Evolutionary conservation across 2,888 invertebrate species (phyloP), one percentile per base, ranked within the genome.

Genomic region (Drosophila formosana): DNA sequence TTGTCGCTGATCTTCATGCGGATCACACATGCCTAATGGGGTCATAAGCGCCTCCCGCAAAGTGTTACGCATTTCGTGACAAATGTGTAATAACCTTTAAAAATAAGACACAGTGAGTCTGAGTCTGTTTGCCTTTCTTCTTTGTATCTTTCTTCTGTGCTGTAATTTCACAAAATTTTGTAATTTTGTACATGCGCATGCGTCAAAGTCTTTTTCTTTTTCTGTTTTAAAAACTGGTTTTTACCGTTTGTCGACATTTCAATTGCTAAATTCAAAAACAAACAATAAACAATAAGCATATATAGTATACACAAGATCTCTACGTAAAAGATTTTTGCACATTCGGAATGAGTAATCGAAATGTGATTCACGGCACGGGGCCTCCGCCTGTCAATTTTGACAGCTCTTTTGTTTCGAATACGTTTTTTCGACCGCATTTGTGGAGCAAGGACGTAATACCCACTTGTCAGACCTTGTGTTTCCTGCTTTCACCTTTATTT

Each of bases 81-180:
- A 55, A 52, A 9, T 53, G 37, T 45, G 2, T 18, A 9, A 47
- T 34, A 28, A 45, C 11, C 61, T 25, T 13, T 13, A 18, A 47
- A 47, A 26, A 37, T 34, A 37, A 39, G 11, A 47, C 32, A 37
- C 39, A 18, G 18, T 18, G 2, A 18, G 51, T 49, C 11, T 37
- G 39, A 41, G 11, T n/a, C 26, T 60, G 58, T 60, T 39, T 41
- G 41, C 55, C 37, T 65, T 56, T 55, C 37, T 46, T 18, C 32
- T 41, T n/a, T 37, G 23, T 49, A 5, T 39, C 56, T 41, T 52
- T 64, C 60, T 46, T 34, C 41, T 64, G 83, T 86, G 86, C 74
- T 70, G 80, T 86, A 86, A 86, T 83, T 86, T 86, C 83, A 72
- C 72, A 66, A 76, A 67, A 57, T 83, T 74, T 86, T 83, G 78